phyloP scores from a whole-genome alignment of 2,888 invertebrate genomes.

The Halocaridina rubra region DNA sequence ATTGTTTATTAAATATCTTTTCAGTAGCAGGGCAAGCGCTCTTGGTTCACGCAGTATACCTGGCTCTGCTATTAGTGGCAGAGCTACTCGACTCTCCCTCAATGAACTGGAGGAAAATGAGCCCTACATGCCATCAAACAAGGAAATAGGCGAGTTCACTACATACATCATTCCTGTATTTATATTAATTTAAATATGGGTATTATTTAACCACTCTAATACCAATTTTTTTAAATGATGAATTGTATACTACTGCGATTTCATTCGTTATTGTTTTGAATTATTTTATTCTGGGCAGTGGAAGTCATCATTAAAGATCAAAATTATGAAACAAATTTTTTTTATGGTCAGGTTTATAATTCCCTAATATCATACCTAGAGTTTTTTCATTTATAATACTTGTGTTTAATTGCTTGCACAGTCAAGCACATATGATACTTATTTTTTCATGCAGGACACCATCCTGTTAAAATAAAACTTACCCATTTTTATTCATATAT shows the following conservation, averaged over 20 bases:
- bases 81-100: conserved; percentile 56
- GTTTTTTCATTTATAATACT: neutral
- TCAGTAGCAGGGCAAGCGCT: conserved; percentile 66
- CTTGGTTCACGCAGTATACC: conserved; percentile 59
- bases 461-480: neutral
- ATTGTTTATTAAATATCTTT: conserved; percentile 71
- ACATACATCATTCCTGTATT: too few relatives aligned
- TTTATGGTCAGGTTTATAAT: neutral
- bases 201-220: too few relatives aligned
- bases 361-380: neutral
- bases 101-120: conserved; percentile 60
- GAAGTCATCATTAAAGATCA: too few relatives aligned
- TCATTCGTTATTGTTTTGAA: too few relatives aligned
- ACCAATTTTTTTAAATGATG: too few relatives aligned
- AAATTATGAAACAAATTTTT: neutral
- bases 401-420: neutral
- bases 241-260: too few relatives aligned
- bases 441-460: neutral
- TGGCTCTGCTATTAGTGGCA: conserved; percentile 63
- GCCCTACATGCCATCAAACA: conserved; percentile 53
- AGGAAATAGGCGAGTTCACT: conserved; percentile 57
- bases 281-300: too few relatives aligned
- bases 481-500: too few relatives aligned
- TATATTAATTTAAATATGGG: too few relatives aligned
- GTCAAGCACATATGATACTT: neutral